Base-by-base conservation (phyloP, 30 jellyfish, hydroid and myxozoan genomes). In the Rhopilema esculentum region DNA sequence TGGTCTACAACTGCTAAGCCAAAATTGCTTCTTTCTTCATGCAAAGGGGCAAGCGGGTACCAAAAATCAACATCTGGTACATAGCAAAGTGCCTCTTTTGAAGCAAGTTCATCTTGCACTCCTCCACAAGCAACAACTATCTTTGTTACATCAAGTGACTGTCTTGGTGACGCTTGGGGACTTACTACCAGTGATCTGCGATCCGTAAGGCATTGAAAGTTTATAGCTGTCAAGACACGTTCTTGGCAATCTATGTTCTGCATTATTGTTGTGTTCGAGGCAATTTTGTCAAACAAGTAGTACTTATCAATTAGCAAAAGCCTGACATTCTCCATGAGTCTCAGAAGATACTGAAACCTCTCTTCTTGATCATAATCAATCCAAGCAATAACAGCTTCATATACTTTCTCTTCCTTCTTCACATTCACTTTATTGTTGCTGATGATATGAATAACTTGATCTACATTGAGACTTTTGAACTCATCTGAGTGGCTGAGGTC, bases 31-130 rank as follows among this genome's bases (percentile, higher is more conserved):
- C 98, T 81, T 26, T 96, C 93, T 48, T 82, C 25, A 26, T 69
- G 68, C 1, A 95, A 75, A 19, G 99, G 98, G 21, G 97, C 98
- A 19, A 95, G 91, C 8, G 99, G 99, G 66, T 95, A 95, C 99
- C 99, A 95, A 73, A 95, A 90, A 80, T 95, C 99, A 63, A 79
- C 92, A 21, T 49, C 72, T 8, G 99, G 99, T 29, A 95, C 80
- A 80, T 95, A 95, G 77, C 99, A 95, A 2, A 95, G 88, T 1
- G 97, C 93, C 49, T 95, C 99, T 63, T 87, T 90, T 19, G 99
- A 20, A 72, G 98, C 91, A 40, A 95, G 78, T 75, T 97, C 91
- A 40, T 95, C 99, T 75, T 95, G 99, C 70, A 77, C 77, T 1
- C 99, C 99, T 29, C 98, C 97, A 77, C 96, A 90, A 12, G 97